Evolutionary conservation across 2,113 vertebrate species (phyloP).

Genomic region (Monopterus albus): DNA sequence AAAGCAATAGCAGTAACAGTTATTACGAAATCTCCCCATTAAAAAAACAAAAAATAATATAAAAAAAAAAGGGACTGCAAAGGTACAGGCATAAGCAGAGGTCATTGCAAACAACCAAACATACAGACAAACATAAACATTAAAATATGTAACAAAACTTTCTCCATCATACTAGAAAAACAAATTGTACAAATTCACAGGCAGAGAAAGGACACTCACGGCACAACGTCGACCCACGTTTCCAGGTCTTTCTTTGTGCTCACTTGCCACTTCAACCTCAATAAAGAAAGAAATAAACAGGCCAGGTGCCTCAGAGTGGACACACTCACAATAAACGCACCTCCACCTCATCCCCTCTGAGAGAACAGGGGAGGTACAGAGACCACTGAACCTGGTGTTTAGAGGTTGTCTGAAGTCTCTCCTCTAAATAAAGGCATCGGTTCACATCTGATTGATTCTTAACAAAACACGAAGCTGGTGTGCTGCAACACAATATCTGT

Average conservation of each 20-base stretch:
- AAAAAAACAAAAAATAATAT: slow-evolving; percentile 38
- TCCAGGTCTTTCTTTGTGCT: slow-evolving; percentile 66
- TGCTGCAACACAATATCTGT: slow-evolving; percentile 53
- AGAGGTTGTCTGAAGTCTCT: slow-evolving; percentile 75
- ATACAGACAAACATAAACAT: slow-evolving; percentile 62
- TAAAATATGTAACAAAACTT: slow-evolving; percentile 73
- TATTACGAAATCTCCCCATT: slow-evolving; percentile 55
- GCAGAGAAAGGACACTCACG: slow-evolving; percentile 76
- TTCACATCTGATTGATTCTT: slow-evolving; percentile 69
- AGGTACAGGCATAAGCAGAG: slow-evolving; percentile 76
- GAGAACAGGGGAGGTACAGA: slow-evolving; percentile 62
- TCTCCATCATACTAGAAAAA: slow-evolving; percentile 73
- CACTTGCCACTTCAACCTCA: slow-evolving; percentile 73
- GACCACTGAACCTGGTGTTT: slow-evolving; percentile 74
- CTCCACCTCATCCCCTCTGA: slow-evolving; percentile 46
- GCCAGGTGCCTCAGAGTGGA: slow-evolving; percentile 78
- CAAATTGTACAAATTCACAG: slow-evolving; percentile 83
- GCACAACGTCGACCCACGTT: slow-evolving; percentile 61
- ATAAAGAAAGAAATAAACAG: slow-evolving; percentile 85
- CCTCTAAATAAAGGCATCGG: slow-evolving; percentile 65
- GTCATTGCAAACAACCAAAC: slow-evolving; percentile 75
- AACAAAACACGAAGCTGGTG: slow-evolving; percentile 53
- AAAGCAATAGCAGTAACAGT: slow-evolving; percentile 81
- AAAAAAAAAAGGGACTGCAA: slow-evolving; percentile 66
- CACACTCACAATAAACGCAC: slow-evolving; percentile 78